phyloP scores from a whole-genome alignment of 2,113 vertebrate genomes.

The Sula dactylatra region DNA sequence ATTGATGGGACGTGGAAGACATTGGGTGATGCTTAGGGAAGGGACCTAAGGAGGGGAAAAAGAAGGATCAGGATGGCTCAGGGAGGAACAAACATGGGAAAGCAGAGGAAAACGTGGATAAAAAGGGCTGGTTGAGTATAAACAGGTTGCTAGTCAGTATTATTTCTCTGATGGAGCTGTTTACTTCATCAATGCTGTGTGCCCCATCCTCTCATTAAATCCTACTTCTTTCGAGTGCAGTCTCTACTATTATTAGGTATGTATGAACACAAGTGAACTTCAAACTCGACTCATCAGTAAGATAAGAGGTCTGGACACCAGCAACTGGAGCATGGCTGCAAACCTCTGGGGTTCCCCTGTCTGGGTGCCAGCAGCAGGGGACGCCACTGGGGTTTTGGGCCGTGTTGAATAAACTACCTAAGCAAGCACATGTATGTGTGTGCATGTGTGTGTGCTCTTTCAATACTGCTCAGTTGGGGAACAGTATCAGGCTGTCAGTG shows the following conservation, averaged over 20 bases:
- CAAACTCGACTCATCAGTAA: not conserved
- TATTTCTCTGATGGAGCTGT: not conserved
- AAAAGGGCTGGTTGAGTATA: not conserved
- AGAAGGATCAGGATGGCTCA: not conserved
- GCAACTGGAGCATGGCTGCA: not conserved
- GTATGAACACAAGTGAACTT: not conserved
- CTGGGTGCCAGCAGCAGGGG: not conserved
- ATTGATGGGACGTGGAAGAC: not conserved
- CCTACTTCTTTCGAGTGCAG: not conserved
- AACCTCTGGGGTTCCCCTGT: not conserved
- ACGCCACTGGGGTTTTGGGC: not conserved
- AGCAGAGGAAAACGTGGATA: not conserved
- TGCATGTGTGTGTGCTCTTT: not conserved
- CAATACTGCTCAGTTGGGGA: not conserved
- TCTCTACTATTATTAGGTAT: not conserved
- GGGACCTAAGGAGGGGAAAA: not conserved
- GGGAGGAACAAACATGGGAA: not conserved
- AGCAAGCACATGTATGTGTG: rapidly evolving
- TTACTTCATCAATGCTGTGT: not conserved
- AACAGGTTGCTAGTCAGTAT: not conserved
- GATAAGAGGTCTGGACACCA: not conserved
- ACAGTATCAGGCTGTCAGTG: not conserved
- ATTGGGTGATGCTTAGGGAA: not conserved
- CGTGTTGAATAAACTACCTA: not conserved
- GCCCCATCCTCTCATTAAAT: not conserved